Conservation (phyloP, 2,113 vertebrate species). For the Tetraodon nigroviridis region DNA sequence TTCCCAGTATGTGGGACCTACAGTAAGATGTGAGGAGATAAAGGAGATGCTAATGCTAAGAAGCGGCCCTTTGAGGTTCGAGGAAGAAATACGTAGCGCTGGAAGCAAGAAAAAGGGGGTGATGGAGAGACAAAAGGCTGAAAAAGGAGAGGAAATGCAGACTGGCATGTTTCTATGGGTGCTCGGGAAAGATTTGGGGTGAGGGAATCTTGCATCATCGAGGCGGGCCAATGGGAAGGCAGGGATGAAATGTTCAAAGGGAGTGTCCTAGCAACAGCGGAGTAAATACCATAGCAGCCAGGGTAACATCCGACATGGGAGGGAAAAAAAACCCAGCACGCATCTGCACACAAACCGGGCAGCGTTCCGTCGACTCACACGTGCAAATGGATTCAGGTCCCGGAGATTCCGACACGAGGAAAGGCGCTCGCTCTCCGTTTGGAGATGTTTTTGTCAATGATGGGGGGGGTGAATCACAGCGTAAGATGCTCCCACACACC, state of each 20-base stretch:
- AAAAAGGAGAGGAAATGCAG: slow-evolving; percentile 52
- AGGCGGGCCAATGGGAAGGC: slow-evolving; percentile 68
- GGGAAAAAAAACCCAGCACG: slow-evolving; percentile 10
- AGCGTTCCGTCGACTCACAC: slow-evolving; percentile 18
- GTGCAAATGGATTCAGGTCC: slow-evolving; percentile 7
- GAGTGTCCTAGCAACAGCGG: slow-evolving; percentile 83
- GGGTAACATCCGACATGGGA: slow-evolving; percentile 49
- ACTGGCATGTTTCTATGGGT: slow-evolving; percentile 76
- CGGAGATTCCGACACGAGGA: too few species aligned
- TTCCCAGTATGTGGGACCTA: slow-evolving; percentile 13
- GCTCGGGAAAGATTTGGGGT: slow-evolving; percentile 73
- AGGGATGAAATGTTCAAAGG: slow-evolving; percentile 76
- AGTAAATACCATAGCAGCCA: slow-evolving; percentile 73
- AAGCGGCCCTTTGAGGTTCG: too few species aligned
- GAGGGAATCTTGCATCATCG: slow-evolving; percentile 78
- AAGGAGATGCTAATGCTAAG: too few species aligned
- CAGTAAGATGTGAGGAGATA: too few species aligned
- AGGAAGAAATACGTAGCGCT: slow-evolving; percentile 12
- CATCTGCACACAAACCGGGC: slow-evolving; percentile 6
- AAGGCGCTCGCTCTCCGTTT: too few species aligned
- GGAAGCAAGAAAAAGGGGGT: background rate
- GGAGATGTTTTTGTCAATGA: background rate
- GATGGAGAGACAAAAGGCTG: slow-evolving; percentile 46
- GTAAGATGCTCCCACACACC: background rate
- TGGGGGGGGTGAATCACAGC: slow-evolving; percentile 22